Conservation (phyloP, 1,140 invertebrate species). For the Trachymyrmex cornetzi region DNA sequence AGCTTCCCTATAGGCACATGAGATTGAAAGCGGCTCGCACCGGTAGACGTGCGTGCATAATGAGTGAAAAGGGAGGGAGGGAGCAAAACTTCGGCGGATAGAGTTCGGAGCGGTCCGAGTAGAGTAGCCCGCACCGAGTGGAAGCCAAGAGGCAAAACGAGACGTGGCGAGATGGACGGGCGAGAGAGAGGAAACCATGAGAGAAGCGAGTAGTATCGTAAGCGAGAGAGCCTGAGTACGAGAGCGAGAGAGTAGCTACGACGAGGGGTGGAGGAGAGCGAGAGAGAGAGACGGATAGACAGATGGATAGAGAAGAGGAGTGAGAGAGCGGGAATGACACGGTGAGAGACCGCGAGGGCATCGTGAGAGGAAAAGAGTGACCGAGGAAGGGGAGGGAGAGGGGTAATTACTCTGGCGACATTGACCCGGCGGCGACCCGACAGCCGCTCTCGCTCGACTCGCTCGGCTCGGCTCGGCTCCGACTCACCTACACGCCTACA, state of each 20-base stretch:
- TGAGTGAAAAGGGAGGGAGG: neutral
- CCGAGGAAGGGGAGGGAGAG: slow-evolving; percentile 61
- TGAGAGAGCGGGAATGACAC: slow-evolving; percentile 56
- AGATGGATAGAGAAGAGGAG: slow-evolving; percentile 33
- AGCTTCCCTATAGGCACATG: neutral
- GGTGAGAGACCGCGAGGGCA: slow-evolving; percentile 52
- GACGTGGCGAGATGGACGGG: slow-evolving; percentile 31
- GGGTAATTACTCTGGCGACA: slow-evolving; percentile 72
- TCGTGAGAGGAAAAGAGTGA: slow-evolving; percentile 72
- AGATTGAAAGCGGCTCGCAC: slow-evolving; percentile 40
- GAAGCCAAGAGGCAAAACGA: slow-evolving; percentile 36
- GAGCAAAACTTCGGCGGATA: slow-evolving; percentile 27
- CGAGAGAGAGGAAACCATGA: slow-evolving; percentile 24
- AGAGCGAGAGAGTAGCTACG: slow-evolving; percentile 10
- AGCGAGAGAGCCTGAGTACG: slow-evolving; percentile 13
- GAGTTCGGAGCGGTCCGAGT: slow-evolving; percentile 27
- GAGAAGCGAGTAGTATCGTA: slow-evolving; percentile 51
- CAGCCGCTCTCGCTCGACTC: slow-evolving; percentile 66
- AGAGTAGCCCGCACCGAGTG: slow-evolving; percentile 44
- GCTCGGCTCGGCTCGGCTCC: slow-evolving; percentile 47
- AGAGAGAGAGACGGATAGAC: slow-evolving; percentile 6
- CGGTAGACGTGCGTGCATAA: neutral
- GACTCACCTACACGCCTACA: slow-evolving; percentile 53
- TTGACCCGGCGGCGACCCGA: slow-evolving; percentile 70
- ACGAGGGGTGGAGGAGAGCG: neutral